Base-by-base conservation (phyloP, 1,140 invertebrate genomes). In the Liolophura sinensis region DNA sequence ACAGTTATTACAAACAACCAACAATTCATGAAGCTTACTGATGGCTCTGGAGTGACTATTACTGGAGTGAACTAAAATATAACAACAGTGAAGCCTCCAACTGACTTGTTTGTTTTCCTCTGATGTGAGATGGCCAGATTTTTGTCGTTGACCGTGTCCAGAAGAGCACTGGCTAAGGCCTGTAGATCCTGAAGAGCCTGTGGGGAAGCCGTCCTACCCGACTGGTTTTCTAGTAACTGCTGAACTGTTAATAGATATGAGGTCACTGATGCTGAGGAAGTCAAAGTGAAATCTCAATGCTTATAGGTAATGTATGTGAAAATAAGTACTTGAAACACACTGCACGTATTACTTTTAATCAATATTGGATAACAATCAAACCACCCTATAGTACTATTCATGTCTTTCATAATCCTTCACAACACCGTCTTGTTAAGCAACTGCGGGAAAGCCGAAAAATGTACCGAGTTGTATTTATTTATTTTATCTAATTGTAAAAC, bases 131-230 rank as follows among this genome's bases (percentile, higher is more conserved):
- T 78, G 15, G 92, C 92, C 46, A 93, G 82, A 51, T 90, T 91
- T 86, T 94, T 94, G 78, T 94, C 93, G 82, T 92, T 92, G 16
- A 94, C 84, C 47, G 92, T 89, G 80, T 95, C 93, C 64, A 94
- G 85, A 15, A 94, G 82, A 18, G 91, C 91, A 54, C 90, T 84
- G 70, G 92, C 92, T 18, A 94, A 78, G 6, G 89, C 89, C 72
- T 91, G 91, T 12, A 94, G 83, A 81, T 94, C 92, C 18, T 88
- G 85, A 65, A 91, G 84, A 4, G 90, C 90, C 66, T 90, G 89
- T n/a, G 90, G 88, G 70, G 89, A 90, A 59, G 89, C 88, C 68
- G 91, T 88, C 18, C 90, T 85, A 66, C 83, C 72, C 62, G 74
- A 72, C 55, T 74, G 75, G 61, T 67, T 77, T 48, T 84, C 77